A percentile compares a stretch with the other conserved stretches of the same genome.
Evolutionary conservation across 2,113 vertebrate species (phyloP).

Genomic region (Coracopsis vasa): DNA sequence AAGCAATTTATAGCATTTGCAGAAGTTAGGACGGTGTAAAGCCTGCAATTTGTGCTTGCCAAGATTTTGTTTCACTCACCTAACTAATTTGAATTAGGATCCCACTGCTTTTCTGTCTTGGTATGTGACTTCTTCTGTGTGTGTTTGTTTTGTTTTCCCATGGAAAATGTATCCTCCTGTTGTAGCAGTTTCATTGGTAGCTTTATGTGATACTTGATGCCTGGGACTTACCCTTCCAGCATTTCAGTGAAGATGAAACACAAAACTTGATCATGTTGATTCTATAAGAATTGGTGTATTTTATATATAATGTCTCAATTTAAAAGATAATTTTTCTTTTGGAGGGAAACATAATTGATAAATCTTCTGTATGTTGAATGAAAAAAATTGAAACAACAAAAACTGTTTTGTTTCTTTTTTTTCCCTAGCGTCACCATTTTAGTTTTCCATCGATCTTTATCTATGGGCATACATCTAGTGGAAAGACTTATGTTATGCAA

Average conservation of each 20-base stretch:
- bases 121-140: neutral
- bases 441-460: slow-evolving; percentile 92
- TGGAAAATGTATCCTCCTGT: neutral
- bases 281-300: neutral
- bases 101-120: neutral
- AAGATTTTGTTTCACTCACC: neutral
- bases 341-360: neutral
- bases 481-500: slow-evolving; percentile 91
- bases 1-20: neutral
- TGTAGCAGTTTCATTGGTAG: neutral
- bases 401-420: neutral
- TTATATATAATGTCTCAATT: neutral
- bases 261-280: neutral
- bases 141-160: neutral
- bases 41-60: neutral
- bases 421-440: slow-evolving; percentile 81
- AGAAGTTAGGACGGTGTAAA: neutral
- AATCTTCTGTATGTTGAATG: neutral
- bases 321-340: neutral
- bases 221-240: neutral
- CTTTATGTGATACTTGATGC: neutral
- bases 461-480: slow-evolving; percentile 92
- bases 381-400: neutral
- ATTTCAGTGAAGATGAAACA: neutral
- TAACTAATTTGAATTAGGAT: neutral